Conservation (phyloP, 2,113 vertebrate species). For the Lipotes vexillifer region DNA sequence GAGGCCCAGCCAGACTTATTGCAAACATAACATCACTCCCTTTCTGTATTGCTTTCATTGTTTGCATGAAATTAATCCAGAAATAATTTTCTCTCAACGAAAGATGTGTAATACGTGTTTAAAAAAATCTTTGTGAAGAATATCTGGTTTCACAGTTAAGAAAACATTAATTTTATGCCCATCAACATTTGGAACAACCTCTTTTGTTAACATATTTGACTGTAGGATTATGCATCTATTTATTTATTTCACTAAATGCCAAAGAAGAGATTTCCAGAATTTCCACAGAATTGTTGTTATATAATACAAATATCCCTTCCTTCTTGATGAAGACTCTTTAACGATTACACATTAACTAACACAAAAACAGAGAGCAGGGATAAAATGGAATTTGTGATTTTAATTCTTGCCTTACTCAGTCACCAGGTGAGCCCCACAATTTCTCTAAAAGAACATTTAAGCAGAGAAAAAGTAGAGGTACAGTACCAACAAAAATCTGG, state of each 20-base stretch:
- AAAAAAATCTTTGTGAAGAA: not conserved
- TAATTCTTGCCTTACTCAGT: not conserved
- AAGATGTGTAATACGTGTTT: not conserved
- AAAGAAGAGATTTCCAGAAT: not conserved
- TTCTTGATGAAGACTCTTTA: not conserved
- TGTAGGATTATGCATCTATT: not conserved
- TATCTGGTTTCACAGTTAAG: not conserved
- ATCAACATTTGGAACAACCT: not conserved
- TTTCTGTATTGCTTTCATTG: not conserved
- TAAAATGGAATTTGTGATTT: not conserved
- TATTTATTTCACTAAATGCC: constrained; percentile 6
- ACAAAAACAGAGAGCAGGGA: not conserved
- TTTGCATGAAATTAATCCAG: not conserved
- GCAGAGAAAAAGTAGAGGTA: not conserved
- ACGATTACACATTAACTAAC: not conserved
- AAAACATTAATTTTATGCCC: not conserved
- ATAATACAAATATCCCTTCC: not conserved
- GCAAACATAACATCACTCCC: not conserved
- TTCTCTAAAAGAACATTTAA: not conserved
- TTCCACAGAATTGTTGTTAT: not conserved
- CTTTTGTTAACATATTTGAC: not conserved
- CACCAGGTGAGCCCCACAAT: not conserved
- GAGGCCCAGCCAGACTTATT: not conserved
- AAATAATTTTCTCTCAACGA: not conserved
- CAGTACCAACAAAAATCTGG: not conserved